Evolutionary conservation across 2,888 invertebrate genomes (phyloP).

Genomic region (Strigamia transsilvanica): DNA sequence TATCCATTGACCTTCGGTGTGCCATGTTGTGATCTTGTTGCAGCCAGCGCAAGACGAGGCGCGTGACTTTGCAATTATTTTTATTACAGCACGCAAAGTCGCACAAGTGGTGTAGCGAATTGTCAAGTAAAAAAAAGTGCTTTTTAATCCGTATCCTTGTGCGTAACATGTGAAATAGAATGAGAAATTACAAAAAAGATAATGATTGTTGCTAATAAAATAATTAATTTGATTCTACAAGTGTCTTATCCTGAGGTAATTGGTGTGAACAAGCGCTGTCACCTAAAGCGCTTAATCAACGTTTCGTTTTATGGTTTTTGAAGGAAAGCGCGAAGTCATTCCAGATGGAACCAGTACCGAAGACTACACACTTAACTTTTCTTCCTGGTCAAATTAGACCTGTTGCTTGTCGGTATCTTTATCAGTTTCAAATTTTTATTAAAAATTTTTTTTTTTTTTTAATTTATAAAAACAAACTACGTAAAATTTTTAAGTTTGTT

Average conservation of each 20-base stretch:
- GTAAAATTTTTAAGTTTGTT: too few relatives aligned
- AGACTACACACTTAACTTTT: not conserved
- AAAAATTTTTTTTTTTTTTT: too few relatives aligned
- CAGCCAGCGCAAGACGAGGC: not conserved
- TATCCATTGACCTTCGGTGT: constrained; percentile 8
- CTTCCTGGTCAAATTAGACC: too few relatives aligned
- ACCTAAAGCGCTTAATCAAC: not conserved
- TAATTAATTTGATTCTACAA: too few relatives aligned
- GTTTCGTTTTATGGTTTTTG: not conserved
- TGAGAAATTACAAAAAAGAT: not conserved
- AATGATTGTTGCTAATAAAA: too few relatives aligned
- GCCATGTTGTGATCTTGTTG: not conserved
- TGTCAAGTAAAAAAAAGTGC: not conserved
- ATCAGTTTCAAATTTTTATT: not conserved
- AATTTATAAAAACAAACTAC: not conserved
- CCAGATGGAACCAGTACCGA: not conserved
- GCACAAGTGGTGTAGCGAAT: not conserved
- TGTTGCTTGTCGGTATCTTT: not conserved
- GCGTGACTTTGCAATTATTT: constrained; percentile 32
- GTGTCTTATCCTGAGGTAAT: not conserved
- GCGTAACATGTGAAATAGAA: not conserved
- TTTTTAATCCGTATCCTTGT: not conserved
- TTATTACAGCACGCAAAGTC: constrained; percentile 9
- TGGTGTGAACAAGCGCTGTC: not conserved
- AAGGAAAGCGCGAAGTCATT: not conserved